A percentile compares a stretch with the other conserved stretches of the same genome.
Evolutionary conservation across 2,113 vertebrate species (phyloP).

Genomic region (Rostratula benghalensis): DNA sequence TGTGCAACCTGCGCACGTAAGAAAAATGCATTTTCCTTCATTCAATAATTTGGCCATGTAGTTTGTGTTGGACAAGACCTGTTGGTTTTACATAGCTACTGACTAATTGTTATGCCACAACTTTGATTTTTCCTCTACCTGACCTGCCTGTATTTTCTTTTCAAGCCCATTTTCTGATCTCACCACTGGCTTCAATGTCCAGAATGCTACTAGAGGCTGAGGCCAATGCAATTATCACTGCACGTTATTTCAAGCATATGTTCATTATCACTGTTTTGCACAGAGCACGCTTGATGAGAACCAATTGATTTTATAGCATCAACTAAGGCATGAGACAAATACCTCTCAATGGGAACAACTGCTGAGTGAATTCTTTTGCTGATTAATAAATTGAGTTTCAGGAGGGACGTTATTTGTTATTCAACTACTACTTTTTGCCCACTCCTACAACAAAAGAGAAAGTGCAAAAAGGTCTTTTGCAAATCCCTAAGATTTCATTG

Average conservation of each 20-base stretch:
- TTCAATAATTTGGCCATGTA: neutral
- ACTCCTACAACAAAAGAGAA: neutral
- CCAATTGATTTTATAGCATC: slow-evolving; percentile 21
- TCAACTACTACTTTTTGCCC: neutral
- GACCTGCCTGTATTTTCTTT: neutral
- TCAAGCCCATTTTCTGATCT: neutral
- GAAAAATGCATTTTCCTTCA: neutral
- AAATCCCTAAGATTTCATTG: neutral
- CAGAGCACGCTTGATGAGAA: neutral
- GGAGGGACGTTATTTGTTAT: neutral
- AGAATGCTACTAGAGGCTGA: neutral
- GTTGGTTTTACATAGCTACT: neutral
- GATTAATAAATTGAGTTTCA: slow-evolving; percentile 16
- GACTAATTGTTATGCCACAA: neutral
- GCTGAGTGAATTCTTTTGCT: neutral
- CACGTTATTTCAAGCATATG: neutral
- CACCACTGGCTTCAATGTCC: neutral
- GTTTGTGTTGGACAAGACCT: neutral
- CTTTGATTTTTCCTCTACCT: neutral
- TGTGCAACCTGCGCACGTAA: rapidly evolving
- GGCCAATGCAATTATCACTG: neutral
- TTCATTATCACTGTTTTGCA: slow-evolving; percentile 28
- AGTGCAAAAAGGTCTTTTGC: neutral
- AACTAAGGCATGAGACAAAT: neutral
- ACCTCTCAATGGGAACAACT: neutral